Evolutionary conservation across 2,888 invertebrate genomes (phyloP).

Genomic region (Drosophila sordidula): DNA sequence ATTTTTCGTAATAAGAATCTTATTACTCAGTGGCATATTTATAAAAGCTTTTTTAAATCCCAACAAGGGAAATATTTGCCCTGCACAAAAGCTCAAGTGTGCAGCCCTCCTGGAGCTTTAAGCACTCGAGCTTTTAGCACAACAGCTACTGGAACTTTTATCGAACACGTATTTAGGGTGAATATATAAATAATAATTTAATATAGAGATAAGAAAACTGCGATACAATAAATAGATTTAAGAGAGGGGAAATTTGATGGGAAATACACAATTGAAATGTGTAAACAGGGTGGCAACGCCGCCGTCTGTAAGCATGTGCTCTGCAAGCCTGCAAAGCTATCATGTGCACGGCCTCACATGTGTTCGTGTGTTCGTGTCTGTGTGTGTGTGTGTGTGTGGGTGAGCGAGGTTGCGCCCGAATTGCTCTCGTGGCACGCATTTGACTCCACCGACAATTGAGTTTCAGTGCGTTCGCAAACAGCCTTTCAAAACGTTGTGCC

Average conservation of each 20-base stretch:
- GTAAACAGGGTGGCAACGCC: slow-evolving; percentile 36
- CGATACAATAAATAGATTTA: background rate
- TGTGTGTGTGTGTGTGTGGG: slow-evolving; percentile 3
- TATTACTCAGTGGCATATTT: background rate
- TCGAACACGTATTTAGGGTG: no score
- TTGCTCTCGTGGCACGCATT: slow-evolving; percentile 62
- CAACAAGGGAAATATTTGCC: background rate
- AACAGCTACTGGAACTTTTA: slow-evolving; percentile 12
- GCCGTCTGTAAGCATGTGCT: slow-evolving; percentile 26
- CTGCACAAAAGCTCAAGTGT: background rate
- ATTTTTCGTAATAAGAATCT: no score
- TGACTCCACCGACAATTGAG: slow-evolving; percentile 50
- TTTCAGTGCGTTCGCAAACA: slow-evolving; percentile 63
- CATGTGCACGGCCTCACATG: slow-evolving; percentile 36
- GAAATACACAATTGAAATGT: background rate
- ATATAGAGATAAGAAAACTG: background rate
- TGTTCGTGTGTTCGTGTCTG: slow-evolving; percentile 29
- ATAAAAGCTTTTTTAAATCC: slow-evolving; percentile 1
- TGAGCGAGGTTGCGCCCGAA: slow-evolving; percentile 19
- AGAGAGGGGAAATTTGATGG: background rate
- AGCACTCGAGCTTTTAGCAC: slow-evolving; percentile 2
- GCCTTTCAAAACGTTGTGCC: slow-evolving; percentile 53
- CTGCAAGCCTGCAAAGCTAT: slow-evolving; percentile 46
- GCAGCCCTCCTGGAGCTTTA: background rate
- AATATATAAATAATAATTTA: background rate